Evolutionary conservation across 2,888 invertebrate genomes (phyloP).

Genomic region (Nephrotoma flavescens): DNA sequence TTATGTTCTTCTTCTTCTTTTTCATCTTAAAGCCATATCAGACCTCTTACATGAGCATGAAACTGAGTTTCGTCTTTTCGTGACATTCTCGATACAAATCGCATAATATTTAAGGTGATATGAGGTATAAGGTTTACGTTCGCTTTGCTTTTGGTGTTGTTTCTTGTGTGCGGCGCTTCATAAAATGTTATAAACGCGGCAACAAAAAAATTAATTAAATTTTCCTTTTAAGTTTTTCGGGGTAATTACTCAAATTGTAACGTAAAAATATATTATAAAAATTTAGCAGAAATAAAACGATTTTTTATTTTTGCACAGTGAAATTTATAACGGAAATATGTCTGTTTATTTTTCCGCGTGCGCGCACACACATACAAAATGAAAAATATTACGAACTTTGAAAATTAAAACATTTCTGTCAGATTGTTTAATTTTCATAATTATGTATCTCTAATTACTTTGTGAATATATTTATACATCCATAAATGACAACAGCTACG

Average conservation of each 20-base stretch:
- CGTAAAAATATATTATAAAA: not conserved
- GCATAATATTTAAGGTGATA: not conserved
- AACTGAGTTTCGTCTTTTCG: not conserved
- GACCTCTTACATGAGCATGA: too few species aligned
- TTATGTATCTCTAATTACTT: not conserved
- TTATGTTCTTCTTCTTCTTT: not conserved
- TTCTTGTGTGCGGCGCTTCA: not conserved
- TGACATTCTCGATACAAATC: not conserved
- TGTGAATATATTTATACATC: not conserved
- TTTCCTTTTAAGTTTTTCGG: not conserved
- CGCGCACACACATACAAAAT: not conserved
- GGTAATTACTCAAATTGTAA: not conserved
- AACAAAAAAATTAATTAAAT: not conserved
- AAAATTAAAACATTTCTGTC: not conserved
- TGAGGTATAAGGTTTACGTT: too few species aligned
- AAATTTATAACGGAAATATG: not conserved
- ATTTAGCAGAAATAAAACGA: not conserved
- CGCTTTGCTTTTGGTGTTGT: not conserved
- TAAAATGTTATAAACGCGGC: too few species aligned
- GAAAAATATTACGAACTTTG: not conserved
- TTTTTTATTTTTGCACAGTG: not conserved
- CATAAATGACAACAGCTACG: not conserved
- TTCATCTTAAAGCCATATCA: not conserved
- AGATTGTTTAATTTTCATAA: not conserved
- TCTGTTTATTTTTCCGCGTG: not conserved